phyloP scores from a whole-genome alignment of 2,888 invertebrate species.

The Graphium colonna region DNA sequence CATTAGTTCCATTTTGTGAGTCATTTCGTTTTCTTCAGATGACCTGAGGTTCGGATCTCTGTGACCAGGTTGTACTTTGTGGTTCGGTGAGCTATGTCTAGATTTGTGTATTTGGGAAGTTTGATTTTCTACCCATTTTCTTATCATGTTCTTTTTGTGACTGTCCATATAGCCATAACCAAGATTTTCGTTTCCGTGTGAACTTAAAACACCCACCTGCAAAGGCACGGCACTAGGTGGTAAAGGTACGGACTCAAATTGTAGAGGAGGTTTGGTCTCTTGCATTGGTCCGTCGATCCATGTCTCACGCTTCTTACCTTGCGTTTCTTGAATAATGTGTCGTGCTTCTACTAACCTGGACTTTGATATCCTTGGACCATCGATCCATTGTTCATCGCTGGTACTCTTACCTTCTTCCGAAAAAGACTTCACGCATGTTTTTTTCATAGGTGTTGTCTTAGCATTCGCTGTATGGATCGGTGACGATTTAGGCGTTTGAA shows the following conservation, averaged over 20 bases:
- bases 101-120: conserved; percentile 89
- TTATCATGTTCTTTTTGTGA: conserved; percentile 95
- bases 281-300: conserved; percentile 98
- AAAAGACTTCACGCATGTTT: conserved; percentile 60
- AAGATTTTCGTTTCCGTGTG: conserved; percentile 70
- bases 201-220: conserved; percentile 64
- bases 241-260: conserved; percentile 80
- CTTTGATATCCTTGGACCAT: conserved; percentile 94
- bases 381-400: conserved; percentile 97
- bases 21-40: conserved; percentile 48
- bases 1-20: conserved; percentile 67
- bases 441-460: conserved; percentile 78
- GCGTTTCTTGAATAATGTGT: conserved; percentile 88
- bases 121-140: conserved; percentile 96
- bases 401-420: conserved; percentile 62
- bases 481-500: conserved; percentile 76
- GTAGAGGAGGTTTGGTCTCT: conserved; percentile 70
- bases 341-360: conserved; percentile 90
- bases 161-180: conserved; percentile 95
- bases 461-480: conserved; percentile 69
- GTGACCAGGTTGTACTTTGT: conserved; percentile 47
- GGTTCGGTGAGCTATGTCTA: conserved; percentile 77
- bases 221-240: conserved; percentile 71
- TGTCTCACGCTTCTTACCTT: conserved; percentile 91
- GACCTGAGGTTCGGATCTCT: conserved; percentile 50